These are phyloP conservation scores for Nephrotoma guestfalica DNA, from an alignment of 2,888 invertebrate genomes.

Conservation along the genomic window DNA sequence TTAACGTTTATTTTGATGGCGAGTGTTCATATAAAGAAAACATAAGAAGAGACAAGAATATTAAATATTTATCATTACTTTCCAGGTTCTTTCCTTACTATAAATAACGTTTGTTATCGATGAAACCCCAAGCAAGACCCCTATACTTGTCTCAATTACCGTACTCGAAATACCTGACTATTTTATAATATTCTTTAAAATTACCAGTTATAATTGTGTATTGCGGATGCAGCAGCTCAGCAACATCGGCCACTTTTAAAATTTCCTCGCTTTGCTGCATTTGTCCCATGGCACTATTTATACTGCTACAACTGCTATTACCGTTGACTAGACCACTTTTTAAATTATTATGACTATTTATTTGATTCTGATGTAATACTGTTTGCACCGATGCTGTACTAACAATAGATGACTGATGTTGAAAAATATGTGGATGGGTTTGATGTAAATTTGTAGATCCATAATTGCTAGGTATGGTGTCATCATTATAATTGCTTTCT, in stretches of 20 bases:
- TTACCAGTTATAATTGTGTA: conserved; percentile 72
- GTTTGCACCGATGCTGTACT: conserved; percentile 30
- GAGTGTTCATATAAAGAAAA: too few relatives aligned
- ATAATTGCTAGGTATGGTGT: not conserved
- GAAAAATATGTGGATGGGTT: conserved; percentile 24
- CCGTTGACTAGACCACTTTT: not conserved
- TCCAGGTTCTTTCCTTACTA: too few relatives aligned
- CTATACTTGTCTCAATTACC: too few relatives aligned
- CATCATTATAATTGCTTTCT: not conserved
- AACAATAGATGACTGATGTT: conserved; percentile 30
- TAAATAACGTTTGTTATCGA: too few relatives aligned
- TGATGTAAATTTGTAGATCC: not conserved
- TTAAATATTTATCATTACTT: too few relatives aligned
- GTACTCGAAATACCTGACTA: not conserved
- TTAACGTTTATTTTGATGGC: too few relatives aligned
- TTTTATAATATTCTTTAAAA: conserved; percentile 22
- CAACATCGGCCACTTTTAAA: conserved; percentile 47
- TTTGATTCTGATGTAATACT: conserved; percentile 15
- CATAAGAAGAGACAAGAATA: too few relatives aligned
- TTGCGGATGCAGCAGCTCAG: conserved; percentile 73
- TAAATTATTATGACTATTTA: not conserved
- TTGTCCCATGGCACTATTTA: conserved; percentile 12
- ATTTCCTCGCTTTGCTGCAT: conserved; percentile 21
- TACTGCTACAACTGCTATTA: not conserved
- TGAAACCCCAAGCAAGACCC: too few relatives aligned